phyloP scores from a whole-genome alignment of 2,888 invertebrate genomes.

The Allygus modestus region DNA sequence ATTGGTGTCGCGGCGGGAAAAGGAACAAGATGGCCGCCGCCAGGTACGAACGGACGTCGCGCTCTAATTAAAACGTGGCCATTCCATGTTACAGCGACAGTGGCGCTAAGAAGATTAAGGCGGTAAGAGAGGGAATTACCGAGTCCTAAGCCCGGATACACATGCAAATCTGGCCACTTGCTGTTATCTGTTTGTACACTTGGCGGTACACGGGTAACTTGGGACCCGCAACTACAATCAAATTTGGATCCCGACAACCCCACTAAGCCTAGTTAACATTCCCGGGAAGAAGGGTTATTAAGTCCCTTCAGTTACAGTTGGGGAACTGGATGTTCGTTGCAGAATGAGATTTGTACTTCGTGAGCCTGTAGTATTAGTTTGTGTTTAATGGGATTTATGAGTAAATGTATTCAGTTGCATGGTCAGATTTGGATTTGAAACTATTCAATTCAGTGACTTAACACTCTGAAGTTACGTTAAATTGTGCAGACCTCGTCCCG shows the following conservation, averaged over 20 bases:
- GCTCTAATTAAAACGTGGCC: slow-evolving; percentile 32
- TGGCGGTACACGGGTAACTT: slow-evolving; percentile 51
- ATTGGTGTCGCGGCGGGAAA: background rate
- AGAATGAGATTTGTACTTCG: background rate
- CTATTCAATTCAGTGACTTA: too few relatives aligned
- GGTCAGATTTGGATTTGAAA: too few relatives aligned
- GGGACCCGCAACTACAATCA: slow-evolving; percentile 48
- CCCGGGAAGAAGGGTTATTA: slow-evolving; percentile 9
- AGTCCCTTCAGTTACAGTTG: background rate
- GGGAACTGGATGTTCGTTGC: background rate
- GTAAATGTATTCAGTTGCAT: too few relatives aligned
- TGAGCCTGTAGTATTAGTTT: too few relatives aligned
- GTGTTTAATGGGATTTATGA: too few relatives aligned
- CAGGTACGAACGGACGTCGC: background rate
- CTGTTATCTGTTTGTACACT: slow-evolving; percentile 57
- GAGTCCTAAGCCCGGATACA: slow-evolving; percentile 51
- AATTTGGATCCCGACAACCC: slow-evolving; percentile 51
- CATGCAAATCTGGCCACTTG: slow-evolving; percentile 52
- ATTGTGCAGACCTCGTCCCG: too few relatives aligned
- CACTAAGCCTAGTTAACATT: slow-evolving; percentile 43
- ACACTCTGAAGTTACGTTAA: too few relatives aligned
- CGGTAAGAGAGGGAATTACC: slow-evolving; percentile 51
- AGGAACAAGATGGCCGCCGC: slow-evolving; percentile 32
- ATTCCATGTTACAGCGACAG: slow-evolving; percentile 21
- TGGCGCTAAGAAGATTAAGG: slow-evolving; percentile 51